Evolutionary conservation across 1,140 invertebrate species (phyloP).

Genomic region (Holotrichia oblita): DNA sequence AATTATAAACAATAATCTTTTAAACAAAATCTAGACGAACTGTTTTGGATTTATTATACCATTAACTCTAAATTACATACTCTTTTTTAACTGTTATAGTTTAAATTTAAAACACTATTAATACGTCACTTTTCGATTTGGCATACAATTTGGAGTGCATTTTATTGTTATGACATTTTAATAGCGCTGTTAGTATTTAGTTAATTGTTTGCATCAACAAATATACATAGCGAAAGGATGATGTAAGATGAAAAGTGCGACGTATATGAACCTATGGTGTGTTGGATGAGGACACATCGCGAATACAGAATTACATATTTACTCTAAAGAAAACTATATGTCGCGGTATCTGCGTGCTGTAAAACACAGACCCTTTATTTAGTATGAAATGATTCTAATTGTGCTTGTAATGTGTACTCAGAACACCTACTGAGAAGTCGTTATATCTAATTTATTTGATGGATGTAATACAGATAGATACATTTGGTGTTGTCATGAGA

Average conservation of each 20-base stretch:
- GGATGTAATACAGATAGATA: background rate
- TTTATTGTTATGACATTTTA: background rate
- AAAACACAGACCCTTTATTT: background rate
- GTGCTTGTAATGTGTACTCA: constrained; percentile 23
- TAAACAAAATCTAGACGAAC: too few relatives aligned
- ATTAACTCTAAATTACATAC: too few relatives aligned
- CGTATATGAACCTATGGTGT: constrained; percentile 1
- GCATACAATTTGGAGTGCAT: background rate
- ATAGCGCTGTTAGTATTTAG: background rate
- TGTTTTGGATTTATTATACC: too few relatives aligned
- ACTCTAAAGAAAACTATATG: background rate
- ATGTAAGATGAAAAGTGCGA: constrained; percentile 33
- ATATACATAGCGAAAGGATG: constrained; percentile 8
- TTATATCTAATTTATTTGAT: constrained; percentile 29
- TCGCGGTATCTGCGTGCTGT: background rate
- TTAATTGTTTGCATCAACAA: background rate
- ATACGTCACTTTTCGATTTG: too few relatives aligned
- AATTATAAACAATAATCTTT: too few relatives aligned
- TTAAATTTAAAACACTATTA: too few relatives aligned
- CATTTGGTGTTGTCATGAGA: constrained; percentile 18
- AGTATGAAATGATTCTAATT: constrained; percentile 27
- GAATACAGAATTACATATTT: constrained; percentile 9
- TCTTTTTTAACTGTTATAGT: too few relatives aligned
- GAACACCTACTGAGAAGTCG: constrained; percentile 27
- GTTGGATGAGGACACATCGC: background rate